These are phyloP conservation scores for Hirtodrosophila duncani DNA, from an alignment of 2,888 invertebrate species.

Conservation along the genomic window DNA sequence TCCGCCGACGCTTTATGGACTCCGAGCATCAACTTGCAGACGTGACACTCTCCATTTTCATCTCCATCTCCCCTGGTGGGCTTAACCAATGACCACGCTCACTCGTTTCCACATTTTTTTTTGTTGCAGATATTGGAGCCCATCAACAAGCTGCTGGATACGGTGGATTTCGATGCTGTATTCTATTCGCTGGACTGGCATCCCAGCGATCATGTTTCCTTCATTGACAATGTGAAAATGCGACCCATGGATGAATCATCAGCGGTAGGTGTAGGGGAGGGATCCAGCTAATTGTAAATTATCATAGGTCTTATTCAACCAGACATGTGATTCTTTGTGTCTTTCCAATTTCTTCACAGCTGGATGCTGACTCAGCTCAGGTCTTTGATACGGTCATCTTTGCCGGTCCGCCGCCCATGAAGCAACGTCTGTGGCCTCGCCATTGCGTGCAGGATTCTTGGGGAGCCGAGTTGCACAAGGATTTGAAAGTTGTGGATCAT, in stretches of 20 bases:
- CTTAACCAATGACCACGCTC: constrained; percentile 29
- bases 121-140: constrained; percentile 87
- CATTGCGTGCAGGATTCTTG: constrained; percentile 97
- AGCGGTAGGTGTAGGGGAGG: constrained; percentile 79
- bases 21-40: constrained; percentile 25
- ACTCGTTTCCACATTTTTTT: not conserved
- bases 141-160: constrained; percentile 90
- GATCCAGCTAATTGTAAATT: constrained; percentile 3
- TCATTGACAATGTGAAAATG: constrained; percentile 93
- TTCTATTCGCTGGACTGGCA: constrained; percentile 99
- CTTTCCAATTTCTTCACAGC: constrained; percentile 75
- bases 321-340: constrained; percentile 3
- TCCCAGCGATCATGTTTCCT: constrained; percentile 90
- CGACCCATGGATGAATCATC: constrained; percentile 86
- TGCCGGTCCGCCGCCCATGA: constrained; percentile 89
- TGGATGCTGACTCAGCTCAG: constrained; percentile 86
- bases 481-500: constrained; percentile 88
- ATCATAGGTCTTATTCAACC: constrained; percentile 1
- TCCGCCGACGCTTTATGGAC: constrained; percentile 64
- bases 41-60: constrained; percentile 21
- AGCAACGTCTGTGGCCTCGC: constrained; percentile 95
- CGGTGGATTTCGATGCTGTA: constrained; percentile 90
- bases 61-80: not conserved
- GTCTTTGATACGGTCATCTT: constrained; percentile 96
- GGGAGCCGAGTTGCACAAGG: constrained; percentile 95